A percentile compares a stretch with the other conserved stretches of the same genome.
phyloP scores from a whole-genome alignment of 2,888 invertebrate species.

The Drosophila demipolita region DNA sequence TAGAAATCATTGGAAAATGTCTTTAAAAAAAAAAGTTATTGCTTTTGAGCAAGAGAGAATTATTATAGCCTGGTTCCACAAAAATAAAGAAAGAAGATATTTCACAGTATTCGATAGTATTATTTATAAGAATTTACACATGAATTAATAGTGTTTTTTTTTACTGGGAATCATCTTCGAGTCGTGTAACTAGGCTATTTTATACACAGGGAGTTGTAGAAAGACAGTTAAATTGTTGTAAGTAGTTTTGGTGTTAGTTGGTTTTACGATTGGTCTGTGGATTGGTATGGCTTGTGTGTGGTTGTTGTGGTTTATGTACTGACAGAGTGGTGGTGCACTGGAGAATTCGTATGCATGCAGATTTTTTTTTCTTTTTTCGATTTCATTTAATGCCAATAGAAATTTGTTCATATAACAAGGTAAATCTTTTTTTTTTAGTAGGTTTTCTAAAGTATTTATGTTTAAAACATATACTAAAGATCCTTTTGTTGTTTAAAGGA shows the following conservation, averaged over 20 bases:
- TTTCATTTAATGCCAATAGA: constrained; percentile 21
- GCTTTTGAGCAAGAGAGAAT: constrained; percentile 50
- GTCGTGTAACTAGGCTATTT: constrained; percentile 36
- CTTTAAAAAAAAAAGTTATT: constrained; percentile 4
- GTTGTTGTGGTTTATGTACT: constrained; percentile 36
- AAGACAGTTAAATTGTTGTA: constrained; percentile 72
- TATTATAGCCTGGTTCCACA: constrained; percentile 54
- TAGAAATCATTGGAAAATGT: constrained; percentile 23
- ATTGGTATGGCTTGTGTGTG: constrained; percentile 39
- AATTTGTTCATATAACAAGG: constrained; percentile 10
- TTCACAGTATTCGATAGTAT: not conserved
- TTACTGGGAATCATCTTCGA: not conserved
- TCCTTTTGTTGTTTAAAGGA: constrained; percentile 14
- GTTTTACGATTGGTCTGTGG: constrained; percentile 48
- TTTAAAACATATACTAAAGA: constrained; percentile 13
- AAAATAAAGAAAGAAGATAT: not conserved
- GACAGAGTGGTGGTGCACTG: constrained; percentile 50
- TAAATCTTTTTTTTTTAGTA: not conserved
- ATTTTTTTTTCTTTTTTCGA: constrained; percentile 24
- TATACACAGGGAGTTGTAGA: constrained; percentile 84
- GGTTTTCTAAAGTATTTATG: constrained; percentile 9
- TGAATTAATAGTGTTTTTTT: too few species aligned
- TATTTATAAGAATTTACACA: not conserved
- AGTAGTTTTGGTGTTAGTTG: constrained; percentile 46
- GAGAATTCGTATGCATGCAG: constrained; percentile 57